Evolutionary conservation across 2,888 invertebrate genomes (phyloP).

Genomic region (Macroteleia sp.): DNA sequence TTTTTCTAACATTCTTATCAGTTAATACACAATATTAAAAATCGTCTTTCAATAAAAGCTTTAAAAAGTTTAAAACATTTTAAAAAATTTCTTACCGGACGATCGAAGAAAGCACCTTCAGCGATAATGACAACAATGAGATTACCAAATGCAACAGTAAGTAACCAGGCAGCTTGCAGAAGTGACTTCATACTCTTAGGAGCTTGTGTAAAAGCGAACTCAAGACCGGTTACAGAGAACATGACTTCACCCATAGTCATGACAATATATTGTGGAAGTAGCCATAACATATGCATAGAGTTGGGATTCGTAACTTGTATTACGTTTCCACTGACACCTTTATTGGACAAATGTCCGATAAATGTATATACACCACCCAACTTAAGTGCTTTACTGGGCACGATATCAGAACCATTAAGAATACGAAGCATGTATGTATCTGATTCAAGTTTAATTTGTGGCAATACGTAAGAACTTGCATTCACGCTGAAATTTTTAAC

Average conservation of each 20-base stretch:
- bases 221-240: conserved; percentile 97
- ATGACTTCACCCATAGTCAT: conserved; percentile 97
- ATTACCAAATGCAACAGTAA: conserved; percentile 97
- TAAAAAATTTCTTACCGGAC: conserved; percentile 91
- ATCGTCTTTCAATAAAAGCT: too few relatives aligned
- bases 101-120: conserved; percentile 89
- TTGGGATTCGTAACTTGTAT: conserved; percentile 88
- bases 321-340: conserved; percentile 71
- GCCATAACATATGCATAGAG: conserved; percentile 91
- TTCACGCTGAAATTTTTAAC: not conserved
- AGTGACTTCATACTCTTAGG: conserved; percentile 97
- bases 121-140: conserved; percentile 95
- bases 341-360: conserved; percentile 82
- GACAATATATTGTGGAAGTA: conserved; percentile 96
- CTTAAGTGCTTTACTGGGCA: conserved; percentile 79
- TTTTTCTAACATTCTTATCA: too few relatives aligned
- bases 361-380: conserved; percentile 89
- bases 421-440: conserved; percentile 32
- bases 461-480: not conserved
- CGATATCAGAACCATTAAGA: conserved; percentile 11
- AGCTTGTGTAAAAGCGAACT: conserved; percentile 98
- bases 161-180: conserved; percentile 94
- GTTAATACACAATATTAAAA: too few relatives aligned
- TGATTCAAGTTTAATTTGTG: conserved; percentile 9
- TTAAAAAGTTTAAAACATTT: too few relatives aligned